Evolutionary conservation across 2,113 vertebrate genomes (phyloP).

Genomic region (rat (Rattus norvegicus)): GRCr8 NC_086019.1:106330501-106331000

Average conservation of each 20-base stretch:
- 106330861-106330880: constrained; percentile 68
- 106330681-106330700: constrained; percentile 78
- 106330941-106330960: not conserved
- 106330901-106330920: constrained; percentile 29
- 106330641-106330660: constrained; percentile 89
- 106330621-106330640: constrained; percentile 77
- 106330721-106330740: constrained; percentile 90
- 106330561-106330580: constrained; percentile 81
- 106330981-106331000: not conserved
- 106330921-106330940: not conserved
- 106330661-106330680: constrained; percentile 95
- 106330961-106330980: not conserved
- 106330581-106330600: constrained; percentile 76
- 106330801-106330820: constrained; percentile 85
- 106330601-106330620: constrained; percentile 65
- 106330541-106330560: constrained; percentile 71
- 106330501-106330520: constrained; percentile 70
- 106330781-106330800: constrained; percentile 76
- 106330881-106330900: constrained; percentile 39
- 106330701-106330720: constrained; percentile 92
- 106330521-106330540: constrained; percentile 73
- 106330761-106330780: constrained; percentile 86
- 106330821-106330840: constrained; percentile 79
- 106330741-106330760: constrained; percentile 84
- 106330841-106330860: constrained; percentile 60